A percentile compares a stretch with the other conserved stretches of the same genome.
Conservation (phyloP, 2,888 invertebrate species). For the Scaptomyza polygonia region DNA sequence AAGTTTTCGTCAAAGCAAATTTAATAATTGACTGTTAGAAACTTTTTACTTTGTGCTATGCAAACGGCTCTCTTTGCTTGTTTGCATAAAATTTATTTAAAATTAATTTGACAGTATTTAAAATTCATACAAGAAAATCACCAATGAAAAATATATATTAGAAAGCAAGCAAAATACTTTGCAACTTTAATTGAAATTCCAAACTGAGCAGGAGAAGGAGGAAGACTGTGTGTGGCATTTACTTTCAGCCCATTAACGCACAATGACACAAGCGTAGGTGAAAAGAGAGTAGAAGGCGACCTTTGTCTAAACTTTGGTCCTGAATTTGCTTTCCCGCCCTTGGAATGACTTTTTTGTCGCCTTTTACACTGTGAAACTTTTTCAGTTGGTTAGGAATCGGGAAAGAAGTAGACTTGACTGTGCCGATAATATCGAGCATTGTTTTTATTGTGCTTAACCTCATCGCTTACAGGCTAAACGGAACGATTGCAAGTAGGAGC, state of each 20-base stretch:
- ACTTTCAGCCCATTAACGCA: constrained; percentile 58
- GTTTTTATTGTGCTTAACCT: constrained; percentile 47
- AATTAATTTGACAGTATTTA: constrained; percentile 48
- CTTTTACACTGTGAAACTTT: constrained; percentile 57
- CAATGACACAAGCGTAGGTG: constrained; percentile 46
- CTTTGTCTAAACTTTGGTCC: constrained; percentile 54
- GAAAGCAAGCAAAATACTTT: constrained; percentile 35
- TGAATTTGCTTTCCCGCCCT: constrained; percentile 42
- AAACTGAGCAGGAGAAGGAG: constrained; percentile 24
- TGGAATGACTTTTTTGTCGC: constrained; percentile 53
- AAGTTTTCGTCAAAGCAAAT: constrained; percentile 34
- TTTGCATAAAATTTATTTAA: constrained; percentile 42
- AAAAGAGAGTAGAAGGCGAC: constrained; percentile 8
- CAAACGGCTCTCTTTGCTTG: constrained; percentile 19
- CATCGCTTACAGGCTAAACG: constrained; percentile 17
- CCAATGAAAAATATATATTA: not conserved
- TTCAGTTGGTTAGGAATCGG: constrained; percentile 31
- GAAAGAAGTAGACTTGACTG: constrained; percentile 22
- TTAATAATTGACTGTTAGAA: constrained; percentile 37
- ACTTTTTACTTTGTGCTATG: constrained; percentile 15
- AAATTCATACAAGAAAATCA: constrained; percentile 25
- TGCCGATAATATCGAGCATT: constrained; percentile 57
- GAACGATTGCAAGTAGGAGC: constrained; percentile 33
- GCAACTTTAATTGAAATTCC: constrained; percentile 54
- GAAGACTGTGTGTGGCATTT: constrained; percentile 37